These are phyloP conservation scores for Cirrhinus mrigala DNA, from an alignment of 2,797 vertebrate genomes.

Conservation along the genomic window DNA sequence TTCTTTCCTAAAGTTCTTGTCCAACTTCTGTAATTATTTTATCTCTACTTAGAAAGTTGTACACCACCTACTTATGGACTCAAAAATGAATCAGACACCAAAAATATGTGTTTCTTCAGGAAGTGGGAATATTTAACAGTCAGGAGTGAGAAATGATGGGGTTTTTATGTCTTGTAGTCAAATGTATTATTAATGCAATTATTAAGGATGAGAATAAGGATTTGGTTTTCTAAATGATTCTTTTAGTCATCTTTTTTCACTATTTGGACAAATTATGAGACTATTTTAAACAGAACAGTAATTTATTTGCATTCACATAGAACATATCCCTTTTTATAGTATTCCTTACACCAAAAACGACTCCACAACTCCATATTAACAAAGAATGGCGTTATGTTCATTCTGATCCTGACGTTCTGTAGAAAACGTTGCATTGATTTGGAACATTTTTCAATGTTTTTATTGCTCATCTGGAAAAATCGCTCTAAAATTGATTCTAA, in stretches of 20 bases:
- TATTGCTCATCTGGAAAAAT: not conserved
- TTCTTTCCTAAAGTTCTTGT: constrained; percentile 1
- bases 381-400: not conserved
- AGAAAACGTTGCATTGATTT: not conserved
- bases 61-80: constrained; percentile 5
- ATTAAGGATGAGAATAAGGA: not conserved
- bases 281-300: not conserved
- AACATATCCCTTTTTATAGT: not conserved
- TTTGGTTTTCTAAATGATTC: not conserved
- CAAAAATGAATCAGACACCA: not conserved
- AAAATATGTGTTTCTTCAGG: not conserved
- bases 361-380: not conserved
- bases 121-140: not conserved
- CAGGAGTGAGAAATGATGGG: not conserved
- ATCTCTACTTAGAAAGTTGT: too few relatives aligned
- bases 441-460: not conserved
- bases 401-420: not conserved
- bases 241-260: not conserved
- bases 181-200: constrained; percentile 5
- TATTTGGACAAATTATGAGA: not conserved
- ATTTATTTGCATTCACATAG: not conserved
- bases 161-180: not conserved
- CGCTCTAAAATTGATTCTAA: not conserved
- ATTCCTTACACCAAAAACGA: not conserved
- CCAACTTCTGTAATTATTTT: constrained; percentile 28